phyloP scores from a whole-genome alignment of 2,113 vertebrate genomes.

The Prietella phreatophila region DNA sequence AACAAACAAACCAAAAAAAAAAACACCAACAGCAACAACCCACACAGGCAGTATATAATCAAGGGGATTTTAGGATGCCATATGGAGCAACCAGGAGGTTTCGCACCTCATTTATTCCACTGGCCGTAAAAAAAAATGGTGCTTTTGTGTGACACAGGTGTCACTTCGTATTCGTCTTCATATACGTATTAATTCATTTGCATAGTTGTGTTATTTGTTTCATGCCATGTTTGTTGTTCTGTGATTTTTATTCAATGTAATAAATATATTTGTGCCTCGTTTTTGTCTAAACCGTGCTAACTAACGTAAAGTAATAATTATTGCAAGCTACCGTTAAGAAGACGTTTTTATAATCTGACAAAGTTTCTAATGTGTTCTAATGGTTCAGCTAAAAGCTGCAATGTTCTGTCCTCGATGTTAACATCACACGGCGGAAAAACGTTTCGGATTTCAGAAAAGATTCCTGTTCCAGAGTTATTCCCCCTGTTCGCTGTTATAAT shows the following conservation, averaged over 20 bases:
- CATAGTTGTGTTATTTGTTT: not conserved
- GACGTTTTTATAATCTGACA: not conserved
- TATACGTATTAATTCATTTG: not conserved
- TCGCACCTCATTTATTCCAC: not conserved
- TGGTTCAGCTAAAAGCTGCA: not conserved
- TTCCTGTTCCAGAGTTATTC: not conserved
- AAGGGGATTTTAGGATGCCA: not conserved
- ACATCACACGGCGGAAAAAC: not conserved
- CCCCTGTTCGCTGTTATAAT: not conserved
- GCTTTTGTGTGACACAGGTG: not conserved
- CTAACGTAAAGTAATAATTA: not conserved
- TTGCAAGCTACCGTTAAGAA: not conserved
- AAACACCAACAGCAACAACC: no score
- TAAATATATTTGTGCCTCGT: not conserved
- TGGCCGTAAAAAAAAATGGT: not conserved
- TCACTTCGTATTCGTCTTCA: not conserved
- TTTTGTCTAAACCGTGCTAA: not conserved
- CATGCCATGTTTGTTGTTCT: not conserved
- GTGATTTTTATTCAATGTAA: not conserved
- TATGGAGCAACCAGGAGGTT: not conserved
- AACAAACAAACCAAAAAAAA: slow-evolving; percentile 58
- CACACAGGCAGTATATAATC: not conserved
- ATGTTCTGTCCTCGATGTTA: not conserved
- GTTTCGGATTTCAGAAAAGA: not conserved
- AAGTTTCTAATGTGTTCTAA: not conserved